Conservation (phyloP, 2,888 invertebrate species). For the Liopterus haemorrhoidalis region DNA sequence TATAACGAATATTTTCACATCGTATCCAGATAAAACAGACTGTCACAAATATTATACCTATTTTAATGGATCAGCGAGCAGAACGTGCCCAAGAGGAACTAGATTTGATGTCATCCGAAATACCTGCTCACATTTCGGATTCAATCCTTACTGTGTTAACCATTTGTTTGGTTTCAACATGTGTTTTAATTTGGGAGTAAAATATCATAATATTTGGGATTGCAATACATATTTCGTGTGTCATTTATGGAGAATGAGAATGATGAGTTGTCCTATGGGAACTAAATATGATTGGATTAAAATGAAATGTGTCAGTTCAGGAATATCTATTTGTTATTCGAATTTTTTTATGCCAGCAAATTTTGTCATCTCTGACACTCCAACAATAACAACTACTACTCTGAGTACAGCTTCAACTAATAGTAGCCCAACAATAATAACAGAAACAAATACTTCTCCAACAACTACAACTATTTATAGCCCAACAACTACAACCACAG, state of each 20-base stretch:
- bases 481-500: neutral
- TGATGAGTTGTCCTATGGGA: constrained; percentile 3
- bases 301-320: constrained; percentile 9
- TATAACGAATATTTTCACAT: too few species aligned
- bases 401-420: too few species aligned
- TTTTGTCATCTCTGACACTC: too few species aligned
- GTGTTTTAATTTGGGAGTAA: constrained; percentile 3
- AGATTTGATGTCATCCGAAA: too few species aligned
- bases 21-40: too few species aligned
- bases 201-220: constrained; percentile 3
- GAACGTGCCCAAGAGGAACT: too few species aligned
- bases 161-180: too few species aligned
- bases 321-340: neutral
- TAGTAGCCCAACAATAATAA: neutral
- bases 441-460: neutral
- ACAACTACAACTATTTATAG: neutral
- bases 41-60: too few species aligned
- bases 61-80: too few species aligned
- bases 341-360: neutral
- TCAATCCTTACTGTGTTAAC: too few species aligned
- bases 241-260: neutral
- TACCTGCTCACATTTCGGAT: too few species aligned
- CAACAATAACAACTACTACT: neutral
- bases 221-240: constrained; percentile 13
- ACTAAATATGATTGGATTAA: constrained; percentile 12